Base-by-base conservation (phyloP, 2,113 vertebrate species). In the Gymnobelideus leadbeateri region DNA sequence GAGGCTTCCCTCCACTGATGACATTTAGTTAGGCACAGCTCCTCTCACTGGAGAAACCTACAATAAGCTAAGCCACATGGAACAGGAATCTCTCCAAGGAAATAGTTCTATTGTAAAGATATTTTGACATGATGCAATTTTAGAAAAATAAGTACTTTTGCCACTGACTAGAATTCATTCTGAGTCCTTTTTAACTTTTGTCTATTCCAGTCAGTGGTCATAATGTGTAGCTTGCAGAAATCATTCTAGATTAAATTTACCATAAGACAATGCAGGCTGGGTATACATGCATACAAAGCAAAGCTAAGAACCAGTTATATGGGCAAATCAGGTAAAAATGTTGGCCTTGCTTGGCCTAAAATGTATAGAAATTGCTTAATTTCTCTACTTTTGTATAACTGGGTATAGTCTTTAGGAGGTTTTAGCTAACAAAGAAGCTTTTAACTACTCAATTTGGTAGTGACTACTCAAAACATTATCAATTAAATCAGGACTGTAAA, bases 101-200 rank as follows among this genome's bases (percentile, higher is more conserved):
- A 89, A 51, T 9, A 26, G 21, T 94, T 97, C 96, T 95, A 93
- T 52, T 96, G 95, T 23, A 19, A 97, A 95, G 96, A 97, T 93
- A 89, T 92, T 97, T 68, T 96, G 95, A 96, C 94, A 55, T 8
- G 93, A 77, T 49, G 93, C 94, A 90, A 95, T 96, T 84, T 98
- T 97, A 98, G 92, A 98, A 98, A 98, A 98, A 98, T 93, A 98
- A 96, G 93, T 90, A 91, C 95, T 96, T 97, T 94, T 93, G 97
- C 97, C 94, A 98, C 97, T 98, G 97, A 8, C 2, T 28, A 90
- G 46, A 24, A 90, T 28, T 90, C 89, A 47, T 51, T 90, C 49
- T 90, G 47, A 31, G 47, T 50, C 43, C 51, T 90, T 50, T 50
- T 31, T 43, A n/a, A 50, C 25, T 49, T 19, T 49, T 47, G 16